phyloP scores from a whole-genome alignment of 1,140 invertebrate genomes.

The Drosophila fuyamai region DNA sequence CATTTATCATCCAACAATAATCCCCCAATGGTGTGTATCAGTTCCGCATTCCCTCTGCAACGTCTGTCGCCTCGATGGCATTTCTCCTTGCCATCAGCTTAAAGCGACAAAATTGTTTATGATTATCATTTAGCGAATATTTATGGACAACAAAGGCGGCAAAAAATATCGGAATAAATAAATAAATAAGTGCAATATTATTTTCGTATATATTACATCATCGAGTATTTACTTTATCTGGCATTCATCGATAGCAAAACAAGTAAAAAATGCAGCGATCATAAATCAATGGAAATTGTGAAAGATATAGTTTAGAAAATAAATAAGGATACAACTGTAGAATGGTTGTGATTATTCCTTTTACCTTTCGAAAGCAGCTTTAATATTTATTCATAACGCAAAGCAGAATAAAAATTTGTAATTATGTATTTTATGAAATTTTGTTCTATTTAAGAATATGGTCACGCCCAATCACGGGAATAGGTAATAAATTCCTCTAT shows the following conservation, averaged over 20 bases:
- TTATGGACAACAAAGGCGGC: conserved; percentile 38
- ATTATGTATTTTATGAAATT: too few relatives aligned
- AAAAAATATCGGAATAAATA: conserved; percentile 39
- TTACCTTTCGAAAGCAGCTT: too few relatives aligned
- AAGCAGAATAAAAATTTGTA: too few relatives aligned
- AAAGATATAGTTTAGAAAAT: not conserved
- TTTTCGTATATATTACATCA: conserved; percentile 36
- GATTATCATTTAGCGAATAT: conserved; percentile 73
- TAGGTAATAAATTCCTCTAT: conserved; percentile 34
- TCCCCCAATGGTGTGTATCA: conserved; percentile 37
- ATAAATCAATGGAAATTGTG: not conserved
- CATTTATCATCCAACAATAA: conserved; percentile 71
- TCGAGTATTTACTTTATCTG: conserved; percentile 46
- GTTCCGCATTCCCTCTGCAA: conserved; percentile 1
- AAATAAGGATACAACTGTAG: too few relatives aligned
- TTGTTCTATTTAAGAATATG: not conserved
- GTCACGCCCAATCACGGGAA: conserved; percentile 20
- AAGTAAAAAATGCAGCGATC: conserved; percentile 1
- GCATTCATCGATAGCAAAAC: conserved; percentile 32
- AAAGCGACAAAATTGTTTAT: conserved; percentile 70
- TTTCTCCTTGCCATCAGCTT: conserved; percentile 38
- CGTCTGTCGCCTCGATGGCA: conserved; percentile 12
- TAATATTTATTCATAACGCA: too few relatives aligned
- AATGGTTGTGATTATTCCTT: too few relatives aligned
- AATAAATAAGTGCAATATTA: conserved; percentile 54